Conservation (phyloP, 2,113 vertebrate species). For the Hirundichthys speculiger region DNA sequence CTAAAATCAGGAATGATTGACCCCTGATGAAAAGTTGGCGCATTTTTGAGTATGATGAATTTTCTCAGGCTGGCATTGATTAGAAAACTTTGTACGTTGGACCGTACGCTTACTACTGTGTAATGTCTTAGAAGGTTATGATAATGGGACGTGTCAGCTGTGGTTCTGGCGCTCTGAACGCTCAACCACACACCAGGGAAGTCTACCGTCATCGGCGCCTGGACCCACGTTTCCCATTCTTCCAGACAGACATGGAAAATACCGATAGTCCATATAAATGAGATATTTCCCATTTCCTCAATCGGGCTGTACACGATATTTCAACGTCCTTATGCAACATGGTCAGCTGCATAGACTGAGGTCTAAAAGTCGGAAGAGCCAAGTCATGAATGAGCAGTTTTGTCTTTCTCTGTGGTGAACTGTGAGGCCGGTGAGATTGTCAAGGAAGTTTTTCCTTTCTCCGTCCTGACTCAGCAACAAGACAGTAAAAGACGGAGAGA, state of each 20-base stretch:
- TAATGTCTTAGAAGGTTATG: constrained; percentile 28
- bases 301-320: constrained; percentile 31
- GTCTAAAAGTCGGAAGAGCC: constrained; percentile 25
- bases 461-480: constrained; percentile 49
- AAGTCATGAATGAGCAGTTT: constrained; percentile 46
- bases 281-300: constrained; percentile 39
- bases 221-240: constrained; percentile 37
- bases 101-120: constrained; percentile 19
- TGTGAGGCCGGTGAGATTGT: constrained; percentile 29
- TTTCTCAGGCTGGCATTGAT: constrained; percentile 26
- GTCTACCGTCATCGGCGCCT: constrained; percentile 56
- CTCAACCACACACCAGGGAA: constrained; percentile 43
- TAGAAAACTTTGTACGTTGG: neutral
- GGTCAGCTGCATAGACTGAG: constrained; percentile 19
- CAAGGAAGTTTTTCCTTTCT: too few relatives aligned
- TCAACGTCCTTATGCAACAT: constrained; percentile 11
- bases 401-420: constrained; percentile 42
- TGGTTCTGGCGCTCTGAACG: constrained; percentile 46
- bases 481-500: neutral
- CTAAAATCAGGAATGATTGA: neutral
- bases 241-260: constrained; percentile 60
- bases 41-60: constrained; percentile 3
- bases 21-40: neutral
- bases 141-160: constrained; percentile 51
- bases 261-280: constrained; percentile 27